A percentile compares a stretch with the other conserved stretches of the same genome.
These are phyloP conservation scores for Torymus texanus DNA, from an alignment of 2,888 invertebrate species.

Conservation along the genomic window DNA sequence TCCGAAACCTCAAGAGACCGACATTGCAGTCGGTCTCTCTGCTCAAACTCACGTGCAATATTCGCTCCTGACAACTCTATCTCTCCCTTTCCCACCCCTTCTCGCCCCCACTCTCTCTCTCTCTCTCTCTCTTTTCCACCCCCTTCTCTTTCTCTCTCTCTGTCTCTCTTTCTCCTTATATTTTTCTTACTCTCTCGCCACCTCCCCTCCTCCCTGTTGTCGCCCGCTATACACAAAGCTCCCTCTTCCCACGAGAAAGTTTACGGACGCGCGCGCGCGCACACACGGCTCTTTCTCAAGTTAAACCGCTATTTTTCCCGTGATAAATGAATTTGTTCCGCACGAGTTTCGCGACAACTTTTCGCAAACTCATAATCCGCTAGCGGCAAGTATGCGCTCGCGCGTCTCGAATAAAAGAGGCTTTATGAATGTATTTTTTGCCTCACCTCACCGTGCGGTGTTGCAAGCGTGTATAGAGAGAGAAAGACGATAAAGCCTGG, in stretches of 20 bases:
- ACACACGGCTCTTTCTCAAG: conserved; percentile 33
- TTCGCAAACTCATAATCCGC: conserved; percentile 54
- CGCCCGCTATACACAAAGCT: conserved; percentile 37
- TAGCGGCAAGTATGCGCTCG: conserved; percentile 10
- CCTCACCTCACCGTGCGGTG: no score
- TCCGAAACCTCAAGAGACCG: no score
- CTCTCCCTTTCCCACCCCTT: no score
- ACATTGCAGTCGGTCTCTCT: no score
- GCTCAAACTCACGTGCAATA: conserved; percentile 8
- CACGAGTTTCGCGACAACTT: conserved; percentile 45
- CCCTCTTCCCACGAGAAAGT: conserved; percentile 12
- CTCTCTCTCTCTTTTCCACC: no score
- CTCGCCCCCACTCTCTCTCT: no score
- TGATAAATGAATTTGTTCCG: conserved; percentile 72
- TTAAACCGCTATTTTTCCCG: conserved; percentile 65
- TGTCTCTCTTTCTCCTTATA: background rate
- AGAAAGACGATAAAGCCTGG: background rate
- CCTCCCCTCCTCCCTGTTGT: conserved; percentile 27
- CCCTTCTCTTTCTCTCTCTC: no score
- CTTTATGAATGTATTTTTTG: conserved; percentile 47
- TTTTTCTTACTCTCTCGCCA: conserved; percentile 28
- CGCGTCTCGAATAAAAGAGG: background rate
- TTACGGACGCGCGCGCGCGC: conserved; percentile 18
- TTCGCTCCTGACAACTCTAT: conserved; percentile 15
- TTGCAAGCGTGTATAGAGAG: no score